Evolutionary conservation across 2,113 vertebrate genomes (phyloP).

Genomic region (Ceyx melanurus): DNA sequence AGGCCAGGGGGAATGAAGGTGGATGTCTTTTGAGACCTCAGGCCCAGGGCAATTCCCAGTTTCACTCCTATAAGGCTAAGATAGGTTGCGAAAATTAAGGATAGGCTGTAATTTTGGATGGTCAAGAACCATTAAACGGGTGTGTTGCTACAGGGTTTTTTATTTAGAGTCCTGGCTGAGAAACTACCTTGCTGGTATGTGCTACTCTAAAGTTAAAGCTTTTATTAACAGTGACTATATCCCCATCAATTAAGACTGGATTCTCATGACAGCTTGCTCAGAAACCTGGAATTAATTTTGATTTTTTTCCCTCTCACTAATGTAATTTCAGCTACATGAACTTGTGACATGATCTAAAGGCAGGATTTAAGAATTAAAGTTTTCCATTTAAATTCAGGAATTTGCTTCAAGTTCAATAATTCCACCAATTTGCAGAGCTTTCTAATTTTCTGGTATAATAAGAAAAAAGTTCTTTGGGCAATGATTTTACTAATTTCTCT

Average conservation of each 20-base stretch:
- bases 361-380: not conserved
- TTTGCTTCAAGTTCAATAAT: not conserved
- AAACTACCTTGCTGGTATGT: not conserved
- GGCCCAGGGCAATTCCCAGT: not conserved
- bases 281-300: not conserved
- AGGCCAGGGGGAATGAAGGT: not conserved
- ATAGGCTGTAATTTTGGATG: not conserved
- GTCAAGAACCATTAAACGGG: not conserved
- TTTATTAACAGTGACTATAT: not conserved
- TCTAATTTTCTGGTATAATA: not conserved
- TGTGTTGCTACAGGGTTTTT: not conserved
- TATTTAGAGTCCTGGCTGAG: not conserved
- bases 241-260: not conserved
- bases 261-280: not conserved
- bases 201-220: not conserved
- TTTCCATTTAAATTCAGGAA: not conserved
- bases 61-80: fast-evolving
- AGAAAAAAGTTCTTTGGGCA: not conserved
- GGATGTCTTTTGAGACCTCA: fast-evolving
- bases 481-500: not conserved
- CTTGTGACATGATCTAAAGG: not conserved
- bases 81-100: not conserved
- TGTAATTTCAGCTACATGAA: not conserved
- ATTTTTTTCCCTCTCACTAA: not conserved
- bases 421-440: not conserved